Conservation (phyloP, 1,140 invertebrate species). For the Drosophila bipectinata region DNA sequence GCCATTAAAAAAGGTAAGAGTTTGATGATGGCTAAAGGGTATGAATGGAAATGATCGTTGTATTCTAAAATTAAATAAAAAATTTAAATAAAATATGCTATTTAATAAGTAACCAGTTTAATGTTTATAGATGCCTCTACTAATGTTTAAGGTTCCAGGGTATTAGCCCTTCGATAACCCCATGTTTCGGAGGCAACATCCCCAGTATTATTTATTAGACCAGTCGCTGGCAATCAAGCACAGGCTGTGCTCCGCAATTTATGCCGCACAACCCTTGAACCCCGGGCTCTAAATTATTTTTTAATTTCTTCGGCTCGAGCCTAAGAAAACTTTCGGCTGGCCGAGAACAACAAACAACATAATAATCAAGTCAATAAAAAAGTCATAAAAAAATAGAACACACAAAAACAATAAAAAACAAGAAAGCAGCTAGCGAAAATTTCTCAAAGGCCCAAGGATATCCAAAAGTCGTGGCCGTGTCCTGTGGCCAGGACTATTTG, state of each 20-base stretch:
- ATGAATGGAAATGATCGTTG: background rate
- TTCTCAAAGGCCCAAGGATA: constrained; percentile 55
- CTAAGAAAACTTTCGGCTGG: constrained; percentile 65
- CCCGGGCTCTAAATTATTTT: constrained; percentile 72
- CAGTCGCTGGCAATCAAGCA: constrained; percentile 62
- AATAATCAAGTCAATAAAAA: constrained; percentile 83
- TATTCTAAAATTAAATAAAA: background rate
- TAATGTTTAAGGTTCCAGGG: background rate
- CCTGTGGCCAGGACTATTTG: constrained; percentile 56
- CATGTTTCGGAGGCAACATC: background rate
- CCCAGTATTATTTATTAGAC: constrained; percentile 38
- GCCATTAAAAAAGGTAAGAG: constrained; percentile 1
- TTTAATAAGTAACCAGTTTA: too few relatives aligned
- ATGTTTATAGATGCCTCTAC: background rate
- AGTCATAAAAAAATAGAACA: constrained; percentile 71
- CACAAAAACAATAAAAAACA: constrained; percentile 19
- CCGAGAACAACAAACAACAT: constrained; percentile 76
- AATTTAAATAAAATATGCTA: background rate
- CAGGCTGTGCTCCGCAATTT: constrained; percentile 66
- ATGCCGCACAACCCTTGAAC: constrained; percentile 67
- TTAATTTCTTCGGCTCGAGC: constrained; percentile 62
- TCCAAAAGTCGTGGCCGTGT: constrained; percentile 28
- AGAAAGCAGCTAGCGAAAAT: constrained; percentile 42
- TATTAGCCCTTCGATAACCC: constrained; percentile 1
- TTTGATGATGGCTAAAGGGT: background rate